Evolutionary conservation across 2,797 vertebrate genomes (phyloP).

Genomic region (Tapirus indicus): DNA sequence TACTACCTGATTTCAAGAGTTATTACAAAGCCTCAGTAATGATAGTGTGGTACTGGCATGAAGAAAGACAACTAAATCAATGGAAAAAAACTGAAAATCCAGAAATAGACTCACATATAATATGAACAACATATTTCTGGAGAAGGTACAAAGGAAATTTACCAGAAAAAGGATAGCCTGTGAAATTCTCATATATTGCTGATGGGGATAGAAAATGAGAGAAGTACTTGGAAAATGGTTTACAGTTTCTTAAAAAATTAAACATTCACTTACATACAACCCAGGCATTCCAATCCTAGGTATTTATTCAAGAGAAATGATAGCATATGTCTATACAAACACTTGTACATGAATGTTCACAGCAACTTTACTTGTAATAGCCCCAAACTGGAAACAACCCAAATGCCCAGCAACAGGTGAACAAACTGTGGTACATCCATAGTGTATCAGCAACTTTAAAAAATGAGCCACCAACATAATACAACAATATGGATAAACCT

Average conservation of each 20-base stretch:
- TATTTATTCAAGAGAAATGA: background rate
- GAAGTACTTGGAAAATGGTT: background rate
- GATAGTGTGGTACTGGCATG: background rate
- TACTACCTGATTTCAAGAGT: background rate
- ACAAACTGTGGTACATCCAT: background rate
- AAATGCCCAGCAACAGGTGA: background rate
- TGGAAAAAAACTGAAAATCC: background rate
- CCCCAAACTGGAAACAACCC: background rate
- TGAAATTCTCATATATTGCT: background rate
- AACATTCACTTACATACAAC: background rate
- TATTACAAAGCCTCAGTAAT: background rate
- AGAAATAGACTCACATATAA: background rate
- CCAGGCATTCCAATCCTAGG: background rate
- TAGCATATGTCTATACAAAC: background rate
- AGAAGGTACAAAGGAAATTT: constrained; percentile 7
- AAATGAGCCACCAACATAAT: background rate
- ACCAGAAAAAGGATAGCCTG: background rate
- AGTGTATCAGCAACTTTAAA: background rate
- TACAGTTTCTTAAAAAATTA: background rate
- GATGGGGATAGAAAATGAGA: background rate
- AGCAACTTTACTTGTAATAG: background rate
- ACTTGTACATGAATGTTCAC: background rate
- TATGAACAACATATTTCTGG: background rate
- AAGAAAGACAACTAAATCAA: background rate
- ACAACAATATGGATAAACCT: background rate